Percentiles rank a stretch among this genome's conserved stretches.
Conservation (phyloP, 1,140 invertebrate genomes). For the Oncopodura yosiiana region DNA sequence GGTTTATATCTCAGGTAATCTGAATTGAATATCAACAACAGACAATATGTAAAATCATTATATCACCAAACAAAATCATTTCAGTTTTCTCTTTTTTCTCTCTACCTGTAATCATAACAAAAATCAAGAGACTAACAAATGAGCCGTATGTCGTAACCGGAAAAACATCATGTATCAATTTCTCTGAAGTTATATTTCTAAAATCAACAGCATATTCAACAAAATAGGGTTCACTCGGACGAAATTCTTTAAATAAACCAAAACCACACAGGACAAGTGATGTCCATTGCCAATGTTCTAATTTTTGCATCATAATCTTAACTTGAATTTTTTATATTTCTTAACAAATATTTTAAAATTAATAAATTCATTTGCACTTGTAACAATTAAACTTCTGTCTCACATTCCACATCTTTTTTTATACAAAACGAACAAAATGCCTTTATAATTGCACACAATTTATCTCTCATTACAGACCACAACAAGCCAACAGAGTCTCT, state of each 20-base stretch:
- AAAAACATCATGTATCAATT: slow-evolving; percentile 64
- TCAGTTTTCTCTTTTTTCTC: no score
- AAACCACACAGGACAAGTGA: slow-evolving; percentile 60
- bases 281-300: slow-evolving; percentile 51
- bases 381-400: no score
- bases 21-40: slow-evolving; percentile 42
- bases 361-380: background rate
- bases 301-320: background rate
- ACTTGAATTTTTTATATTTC: background rate
- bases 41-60: no score
- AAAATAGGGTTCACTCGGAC: slow-evolving; percentile 71
- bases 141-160: slow-evolving; percentile 71
- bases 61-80: no score
- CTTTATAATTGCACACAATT: no score
- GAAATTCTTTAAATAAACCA: slow-evolving; percentile 69
- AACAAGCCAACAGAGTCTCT: no score
- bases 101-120: slow-evolving; percentile 75
- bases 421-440: no score
- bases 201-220: slow-evolving; percentile 61
- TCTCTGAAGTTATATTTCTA: slow-evolving; percentile 59
- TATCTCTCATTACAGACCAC: no score
- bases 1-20: slow-evolving; percentile 78
- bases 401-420: no score
- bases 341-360: background rate
- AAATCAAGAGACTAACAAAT: slow-evolving; percentile 55